A percentile compares a stretch with the other conserved stretches of the same genome.
Conservation (phyloP, 2,113 vertebrate species). For the Nesogale talazaci region DNA sequence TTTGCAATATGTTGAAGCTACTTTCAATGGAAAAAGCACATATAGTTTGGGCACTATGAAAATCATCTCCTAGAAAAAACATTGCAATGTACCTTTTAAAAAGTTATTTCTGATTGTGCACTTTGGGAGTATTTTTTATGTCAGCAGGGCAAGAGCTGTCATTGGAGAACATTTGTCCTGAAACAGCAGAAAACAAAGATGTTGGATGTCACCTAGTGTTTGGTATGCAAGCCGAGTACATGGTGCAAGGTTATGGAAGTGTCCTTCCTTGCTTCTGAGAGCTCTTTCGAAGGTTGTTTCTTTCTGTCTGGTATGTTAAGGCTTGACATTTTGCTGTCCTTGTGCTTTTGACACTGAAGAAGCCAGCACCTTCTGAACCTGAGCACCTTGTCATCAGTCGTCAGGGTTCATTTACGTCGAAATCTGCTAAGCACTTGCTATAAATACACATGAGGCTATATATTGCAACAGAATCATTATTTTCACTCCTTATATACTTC, state of each 20-base stretch:
- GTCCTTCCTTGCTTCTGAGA: slow-evolving; percentile 59
- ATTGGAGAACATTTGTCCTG: not conserved
- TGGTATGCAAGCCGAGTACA: slow-evolving; percentile 41
- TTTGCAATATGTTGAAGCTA: not conserved
- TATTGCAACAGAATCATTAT: not conserved
- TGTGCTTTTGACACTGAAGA: slow-evolving; percentile 21
- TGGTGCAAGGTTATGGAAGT: slow-evolving; percentile 23
- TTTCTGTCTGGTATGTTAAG: slow-evolving; percentile 33
- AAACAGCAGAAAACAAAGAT: not conserved
- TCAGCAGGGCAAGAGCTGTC: slow-evolving; percentile 14
- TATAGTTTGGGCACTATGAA: not conserved
- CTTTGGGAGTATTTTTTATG: not conserved
- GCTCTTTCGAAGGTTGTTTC: slow-evolving; percentile 62
- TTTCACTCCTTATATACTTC: not conserved
- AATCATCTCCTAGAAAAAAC: not conserved
- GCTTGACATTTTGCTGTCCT: slow-evolving; percentile 44
- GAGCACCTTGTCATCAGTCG: not conserved
- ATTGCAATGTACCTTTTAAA: not conserved
- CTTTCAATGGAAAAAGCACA: not conserved
- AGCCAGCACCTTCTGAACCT: slow-evolving; percentile 19
- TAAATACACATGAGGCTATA: not conserved
- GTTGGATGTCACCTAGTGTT: slow-evolving; percentile 48
- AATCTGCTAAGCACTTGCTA: not conserved
- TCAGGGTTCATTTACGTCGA: slow-evolving; percentile 12
- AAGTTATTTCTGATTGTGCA: not conserved